A percentile compares a stretch with the other conserved stretches of the same genome.
Evolutionary conservation across 2,888 invertebrate genomes (phyloP).

Genomic region (Nebria brevicollis): DNA sequence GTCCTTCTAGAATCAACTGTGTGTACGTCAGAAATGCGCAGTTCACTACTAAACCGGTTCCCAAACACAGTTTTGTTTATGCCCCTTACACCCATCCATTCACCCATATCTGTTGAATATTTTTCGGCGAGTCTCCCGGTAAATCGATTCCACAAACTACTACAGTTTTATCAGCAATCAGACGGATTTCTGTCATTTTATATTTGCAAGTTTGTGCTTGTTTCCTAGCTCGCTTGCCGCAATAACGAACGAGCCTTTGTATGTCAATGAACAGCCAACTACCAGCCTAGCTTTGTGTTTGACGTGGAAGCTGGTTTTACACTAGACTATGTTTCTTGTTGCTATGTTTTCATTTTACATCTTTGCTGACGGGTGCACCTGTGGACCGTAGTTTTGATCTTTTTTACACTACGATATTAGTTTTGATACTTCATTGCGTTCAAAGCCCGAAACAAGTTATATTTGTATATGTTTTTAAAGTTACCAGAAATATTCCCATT

Average conservation of each 20-base stretch:
- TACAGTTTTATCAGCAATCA: neutral
- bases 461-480: no score
- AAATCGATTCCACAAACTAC: conserved; percentile 18
- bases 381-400: conserved; percentile 32
- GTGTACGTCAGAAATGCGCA: conserved; percentile 39
- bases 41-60: conserved; percentile 42
- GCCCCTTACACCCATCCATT: conserved; percentile 28
- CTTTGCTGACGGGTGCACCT: conserved; percentile 30
- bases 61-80: conserved; percentile 16
- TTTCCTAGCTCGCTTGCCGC: neutral
- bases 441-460: no score
- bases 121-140: neutral
- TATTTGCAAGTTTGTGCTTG: neutral
- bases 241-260: conserved; percentile 26
- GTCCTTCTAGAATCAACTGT: conserved; percentile 42
- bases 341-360: conserved; percentile 26
- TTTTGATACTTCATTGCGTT: neutral
- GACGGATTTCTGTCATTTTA: no score
- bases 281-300: conserved; percentile 35
- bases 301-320: conserved; percentile 45
- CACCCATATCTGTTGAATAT: conserved; percentile 4
- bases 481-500: no score
- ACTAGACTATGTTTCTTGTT: conserved; percentile 19
- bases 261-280: conserved; percentile 30
- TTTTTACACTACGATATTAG: neutral